Base-by-base conservation (phyloP, 1,140 invertebrate species). In the Odontomachus brunneus region DNA sequence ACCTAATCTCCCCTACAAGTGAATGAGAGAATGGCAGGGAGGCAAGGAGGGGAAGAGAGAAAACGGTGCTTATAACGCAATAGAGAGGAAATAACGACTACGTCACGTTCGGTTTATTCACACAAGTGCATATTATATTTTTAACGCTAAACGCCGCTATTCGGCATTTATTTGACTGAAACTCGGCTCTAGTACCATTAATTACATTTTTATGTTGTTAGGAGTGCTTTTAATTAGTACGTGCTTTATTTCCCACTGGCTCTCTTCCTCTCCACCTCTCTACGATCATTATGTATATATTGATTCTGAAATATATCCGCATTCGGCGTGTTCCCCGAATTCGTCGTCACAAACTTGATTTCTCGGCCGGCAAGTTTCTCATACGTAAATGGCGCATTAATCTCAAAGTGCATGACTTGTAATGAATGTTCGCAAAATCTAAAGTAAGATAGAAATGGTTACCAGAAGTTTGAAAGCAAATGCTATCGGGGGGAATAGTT, bases 221-320 rank as follows among this genome's bases (percentile, higher is more conserved):
- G 3, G 3, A 17, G 1, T 48, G 24, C 7, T 33, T 80, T 71
- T 80, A 80, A 80, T 80, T 57, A 80, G 51, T 57, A 71, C 75
- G 51, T 57, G 75, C 9, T 14, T 71, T 71, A 71, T 71, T 65
- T 71, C 9, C 3, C 9, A 5, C 9, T 11, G 38, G 3, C 38
- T 44, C 38, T 33, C 38, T 44, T 1, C 9, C 9, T 44, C 38
- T 33, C 38, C 9, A 3, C 38, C 38, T 44, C 9, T 44, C 38
- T 7, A 17, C 17, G n/a, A 55, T 67, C 22, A 22, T 12, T 19
- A 22, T 33, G 22, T 49, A 57, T 48, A 69, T 44, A 57, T 59
- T 44, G 48, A 11, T 29, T 0, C n/a, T 33, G 24, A 80, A 71
- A 80, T 69, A 69, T 55, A 67, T 78, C 2, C 15, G 33, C 22